Base-by-base conservation (phyloP, 1,140 invertebrate genomes). In the Drosophila malerkotliana region DNA sequence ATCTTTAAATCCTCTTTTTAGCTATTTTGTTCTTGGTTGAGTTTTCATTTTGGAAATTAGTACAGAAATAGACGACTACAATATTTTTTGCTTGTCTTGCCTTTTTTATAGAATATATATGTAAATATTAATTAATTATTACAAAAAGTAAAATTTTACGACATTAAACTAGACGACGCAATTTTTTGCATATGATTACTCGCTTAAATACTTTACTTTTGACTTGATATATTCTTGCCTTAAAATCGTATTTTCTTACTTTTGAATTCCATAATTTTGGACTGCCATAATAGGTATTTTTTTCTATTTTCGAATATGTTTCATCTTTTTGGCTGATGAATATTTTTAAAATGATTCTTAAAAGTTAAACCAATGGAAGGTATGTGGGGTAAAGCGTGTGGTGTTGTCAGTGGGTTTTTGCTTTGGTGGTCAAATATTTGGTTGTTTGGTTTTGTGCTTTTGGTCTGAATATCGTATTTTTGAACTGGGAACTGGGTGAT, bases 111-210 rank as follows among this genome's bases (percentile, higher is more conserved):
- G 73, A 82, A 82, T 82, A 77, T 77, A 81, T 81, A 61, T 72
- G 66, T 83, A 69, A 84, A 80, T 89, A 82, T 89, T 83, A 90
- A 90, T 90, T 73, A 90, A 90, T 84, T 90, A 79, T 85, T 90
- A 90, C 89, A 90, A 88, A 90, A 90, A 90, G 88, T 90, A 90
- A 90, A 90, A 85, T 67, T 85, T 84, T 77, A 90, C 89, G 89
- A 91, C 89, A 91, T 90, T 91, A 91, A 90, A 91, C 89, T 91
- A 91, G 83, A 87, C 83, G 82, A 87, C 81, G 74, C 63, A 67
- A 67, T 44, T 28, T 71, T 62, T 80, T 76, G 79, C 84, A 90
- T 90, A 85, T 84, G 73, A 84, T 78, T 81, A 85, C 78, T 88
- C 52, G 83, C 79, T 87, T 88, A 87, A 88, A 75, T 87, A 85